Conservation (phyloP, 2,797 vertebrate species). For the Phylloscopus collybita region DNA sequence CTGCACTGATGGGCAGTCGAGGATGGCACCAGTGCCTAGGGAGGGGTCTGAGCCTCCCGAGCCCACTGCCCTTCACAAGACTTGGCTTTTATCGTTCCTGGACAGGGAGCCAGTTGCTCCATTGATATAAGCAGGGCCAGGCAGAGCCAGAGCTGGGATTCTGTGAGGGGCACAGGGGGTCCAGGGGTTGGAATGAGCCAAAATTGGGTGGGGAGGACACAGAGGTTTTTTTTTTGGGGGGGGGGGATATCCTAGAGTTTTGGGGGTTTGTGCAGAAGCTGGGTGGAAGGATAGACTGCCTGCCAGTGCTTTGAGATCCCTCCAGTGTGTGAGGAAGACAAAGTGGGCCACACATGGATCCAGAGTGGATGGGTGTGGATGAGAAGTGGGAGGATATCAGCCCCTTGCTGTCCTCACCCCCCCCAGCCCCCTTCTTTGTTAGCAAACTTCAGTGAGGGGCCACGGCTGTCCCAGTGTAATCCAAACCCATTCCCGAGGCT, state of each 20-base stretch:
- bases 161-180: background rate
- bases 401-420: background rate
- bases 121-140: constrained; percentile 3
- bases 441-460: background rate
- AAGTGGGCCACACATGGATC: background rate
- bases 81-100: background rate
- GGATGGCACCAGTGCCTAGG: background rate
- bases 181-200: background rate
- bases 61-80: background rate
- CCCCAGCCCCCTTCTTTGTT: background rate
- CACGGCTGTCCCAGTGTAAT: background rate
- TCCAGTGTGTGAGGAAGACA: rapidly evolving
- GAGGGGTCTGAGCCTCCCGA: rapidly evolving
- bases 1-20: background rate
- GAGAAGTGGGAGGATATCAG: rapidly evolving
- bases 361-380: rapidly evolving
- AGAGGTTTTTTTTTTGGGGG: too few species aligned
- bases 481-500: background rate
- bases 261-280: background rate
- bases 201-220: background rate
- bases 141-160: background rate
- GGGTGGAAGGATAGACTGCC: rapidly evolving
- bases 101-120: constrained; percentile 4
- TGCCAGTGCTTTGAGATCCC: too few species aligned
- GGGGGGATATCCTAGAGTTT: background rate